phyloP scores from a whole-genome alignment of 2,113 vertebrate species.

The Hiodon tergisus region DNA sequence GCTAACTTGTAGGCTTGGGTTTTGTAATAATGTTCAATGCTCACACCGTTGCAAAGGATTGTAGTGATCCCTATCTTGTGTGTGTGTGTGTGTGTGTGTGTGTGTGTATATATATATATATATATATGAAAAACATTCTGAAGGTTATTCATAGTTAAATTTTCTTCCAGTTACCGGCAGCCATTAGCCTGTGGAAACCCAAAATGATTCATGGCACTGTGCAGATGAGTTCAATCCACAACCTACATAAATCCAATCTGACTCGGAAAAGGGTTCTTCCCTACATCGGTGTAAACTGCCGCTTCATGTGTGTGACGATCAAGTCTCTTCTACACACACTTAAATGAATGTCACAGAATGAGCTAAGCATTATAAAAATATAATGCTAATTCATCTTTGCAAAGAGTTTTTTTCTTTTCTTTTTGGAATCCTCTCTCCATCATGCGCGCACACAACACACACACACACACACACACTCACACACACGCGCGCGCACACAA shows the following conservation, averaged over 20 bases:
- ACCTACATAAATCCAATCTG: constrained; percentile 48
- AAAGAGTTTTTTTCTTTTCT: constrained; percentile 19
- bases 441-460: not conserved
- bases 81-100: not conserved
- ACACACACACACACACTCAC: too few species aligned
- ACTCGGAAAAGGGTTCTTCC: constrained; percentile 40
- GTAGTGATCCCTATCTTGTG: not conserved
- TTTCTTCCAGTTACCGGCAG: too few species aligned
- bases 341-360: constrained; percentile 45
- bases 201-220: constrained; percentile 23
- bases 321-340: constrained; percentile 48
- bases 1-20: too few species aligned
- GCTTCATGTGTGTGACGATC: constrained; percentile 31
- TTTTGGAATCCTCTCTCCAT: constrained; percentile 42
- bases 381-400: constrained; percentile 39
- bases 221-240: constrained; percentile 42
- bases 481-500: too few species aligned
- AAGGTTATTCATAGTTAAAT: too few species aligned
- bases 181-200: too few species aligned
- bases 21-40: too few species aligned
- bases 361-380: constrained; percentile 27
- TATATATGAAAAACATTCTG: too few species aligned
- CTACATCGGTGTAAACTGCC: constrained; percentile 47
- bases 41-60: too few species aligned
- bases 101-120: too few species aligned